Evolutionary conservation across 1,140 invertebrate species (phyloP), one percentile per base, ranked within the genome.

Genomic region (Hydropsyche tenuis): DNA sequence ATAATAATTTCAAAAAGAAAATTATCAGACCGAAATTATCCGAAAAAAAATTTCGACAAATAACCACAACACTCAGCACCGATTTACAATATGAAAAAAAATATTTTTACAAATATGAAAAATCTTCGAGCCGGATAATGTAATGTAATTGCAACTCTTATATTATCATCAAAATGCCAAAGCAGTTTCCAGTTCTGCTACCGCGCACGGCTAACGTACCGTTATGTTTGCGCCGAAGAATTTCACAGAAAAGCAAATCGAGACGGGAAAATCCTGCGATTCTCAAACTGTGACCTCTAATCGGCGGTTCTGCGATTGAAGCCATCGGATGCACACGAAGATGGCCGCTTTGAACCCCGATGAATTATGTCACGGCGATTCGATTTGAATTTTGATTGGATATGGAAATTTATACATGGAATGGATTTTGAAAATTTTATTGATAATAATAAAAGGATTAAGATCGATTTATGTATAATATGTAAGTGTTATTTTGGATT

Each of bases 231-330:
- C 64, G 72, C 22, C 63, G 64, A 73, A 73, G 63, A 73, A 73
- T 73, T 73, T 73, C 63, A 73, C 72, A 69, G 72, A 73, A 73
- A 73, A 73, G 63, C 63, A 73, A 66, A 73, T 53, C 63, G 37
- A 73, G 72, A 73, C 72, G 12, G 62, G 72, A 69, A 53, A 68
- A 66, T 43, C 11, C 64, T n/a, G 2, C 1, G 70, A 30, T 68
- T 48, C 69, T 70, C 53, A 18, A 70, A 56, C 48, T 62, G 69
- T 60, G 22, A 18, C 30, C 30, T 37, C 30, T 37, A 37, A 37
- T 37, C 30, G 30, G 9, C 30, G 30, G 9, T 37, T 37, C 9
- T 9, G 30, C 30, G 9, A 37, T 37, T n/a, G n/a, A n/a, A n/a
- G n/a, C n/a, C n/a, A n/a, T n/a, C n/a, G n/a, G n/a, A n/a, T n/a